phyloP scores from a whole-genome alignment of 2,113 vertebrate genomes.

The Mystacornis crossleyi region DNA sequence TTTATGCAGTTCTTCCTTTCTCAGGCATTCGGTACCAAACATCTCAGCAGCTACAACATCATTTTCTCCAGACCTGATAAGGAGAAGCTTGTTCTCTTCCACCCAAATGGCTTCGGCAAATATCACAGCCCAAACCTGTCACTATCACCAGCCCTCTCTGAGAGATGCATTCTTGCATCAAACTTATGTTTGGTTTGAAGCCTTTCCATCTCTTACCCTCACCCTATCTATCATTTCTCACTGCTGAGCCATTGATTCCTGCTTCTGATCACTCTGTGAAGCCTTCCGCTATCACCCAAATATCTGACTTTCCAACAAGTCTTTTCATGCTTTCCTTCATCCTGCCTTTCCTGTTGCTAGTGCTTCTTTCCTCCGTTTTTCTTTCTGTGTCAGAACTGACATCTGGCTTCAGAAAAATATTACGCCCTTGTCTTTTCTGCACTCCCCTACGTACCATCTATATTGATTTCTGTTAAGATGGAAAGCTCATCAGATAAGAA shows the following conservation, averaged over 20 bases:
- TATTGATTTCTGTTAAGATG: background rate
- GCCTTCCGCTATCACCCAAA: background rate
- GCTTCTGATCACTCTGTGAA: background rate
- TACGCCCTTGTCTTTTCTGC: background rate
- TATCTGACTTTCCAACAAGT: background rate
- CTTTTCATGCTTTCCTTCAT: background rate
- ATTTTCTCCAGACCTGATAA: background rate
- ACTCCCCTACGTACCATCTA: background rate
- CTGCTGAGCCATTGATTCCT: background rate
- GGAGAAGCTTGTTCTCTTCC: background rate
- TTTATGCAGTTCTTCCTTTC: background rate
- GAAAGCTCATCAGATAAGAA: background rate
- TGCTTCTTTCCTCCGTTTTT: background rate
- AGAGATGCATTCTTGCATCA: background rate
- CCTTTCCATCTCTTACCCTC: background rate
- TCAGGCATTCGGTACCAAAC: rapidly evolving
- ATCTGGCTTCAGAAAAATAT: background rate
- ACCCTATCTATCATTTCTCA: background rate
- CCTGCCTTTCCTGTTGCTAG: background rate
- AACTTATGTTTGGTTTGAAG: background rate
- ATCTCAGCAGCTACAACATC: background rate
- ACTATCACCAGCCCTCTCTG: background rate
- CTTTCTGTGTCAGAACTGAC: background rate
- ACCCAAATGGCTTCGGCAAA: background rate
- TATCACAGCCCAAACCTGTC: background rate